Base-by-base conservation (phyloP, 1,140 invertebrate genomes). In the Drosophila melanica region DNA sequence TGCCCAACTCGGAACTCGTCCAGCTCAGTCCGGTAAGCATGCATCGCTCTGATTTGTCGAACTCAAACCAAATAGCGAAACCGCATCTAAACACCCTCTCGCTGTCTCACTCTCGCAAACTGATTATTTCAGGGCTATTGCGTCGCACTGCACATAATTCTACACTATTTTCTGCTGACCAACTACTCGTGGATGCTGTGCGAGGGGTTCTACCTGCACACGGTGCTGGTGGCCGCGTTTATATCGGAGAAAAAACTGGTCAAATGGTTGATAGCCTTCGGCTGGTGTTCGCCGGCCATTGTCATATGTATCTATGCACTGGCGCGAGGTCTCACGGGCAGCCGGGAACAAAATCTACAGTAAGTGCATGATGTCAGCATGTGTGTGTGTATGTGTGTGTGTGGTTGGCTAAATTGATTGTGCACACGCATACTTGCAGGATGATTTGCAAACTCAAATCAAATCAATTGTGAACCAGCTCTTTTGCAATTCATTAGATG, bases 171-270 rank as follows among this genome's bases (percentile, higher is more conserved):
- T 75, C 93, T 98, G 50, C 93, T 98, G 33, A 97, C 96, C 62
- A 99, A 97, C 93, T 99, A 99, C 92, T 96, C 97, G 65, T 99
- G 98, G 98, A 98, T 97, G 96, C 93, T 98, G 63, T 97, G 97
- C 91, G 97, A 98, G 92, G 98, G 98, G 0, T 94, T 99, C 50
- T 99, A 99, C 92, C 93, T 99, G 42, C 98, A 98, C 92, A 98
- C 98, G 0, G 94, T 99, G 45, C 94, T 99, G 0, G 97, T 98
- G 1, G 95, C 95, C 50, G 96, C 98, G 1, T 99, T 99, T 92
- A 96, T 97, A 16, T 96, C 96, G 5, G 97, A 98, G 92, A 95
- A 96, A 58, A 94, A 95, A 67, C 94, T 99, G 18, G 93, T 98
- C 35, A 95, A 95, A 76, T 96, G 95, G 92, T 95, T 98, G 85